A percentile compares a stretch with the other conserved stretches of the same genome.
phyloP scores from a whole-genome alignment of 23 tunicate genomes.

The Corella eumyota region DNA sequence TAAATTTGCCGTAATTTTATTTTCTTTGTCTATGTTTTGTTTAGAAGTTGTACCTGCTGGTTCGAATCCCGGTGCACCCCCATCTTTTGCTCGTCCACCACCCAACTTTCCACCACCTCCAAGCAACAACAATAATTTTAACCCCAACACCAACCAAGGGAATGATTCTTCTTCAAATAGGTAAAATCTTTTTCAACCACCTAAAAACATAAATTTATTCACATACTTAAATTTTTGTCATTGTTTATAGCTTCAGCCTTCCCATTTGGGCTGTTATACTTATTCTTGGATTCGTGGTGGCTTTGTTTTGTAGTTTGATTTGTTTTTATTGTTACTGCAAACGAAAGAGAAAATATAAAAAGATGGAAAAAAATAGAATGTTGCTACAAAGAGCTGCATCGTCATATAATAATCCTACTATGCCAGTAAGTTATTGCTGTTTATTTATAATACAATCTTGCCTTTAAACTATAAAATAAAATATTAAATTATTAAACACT shows the following conservation, averaged over 20 bases:
- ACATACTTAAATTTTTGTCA: too few species aligned
- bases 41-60: neutral
- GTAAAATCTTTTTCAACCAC: too few species aligned
- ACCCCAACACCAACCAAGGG: too few species aligned
- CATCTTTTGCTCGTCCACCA: neutral
- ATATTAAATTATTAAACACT: too few species aligned
- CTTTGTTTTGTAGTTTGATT: constrained; percentile 28
- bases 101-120: constrained; percentile 4
- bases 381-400: constrained; percentile 29
- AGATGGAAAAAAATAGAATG: constrained; percentile 40
- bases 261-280: constrained; percentile 85
- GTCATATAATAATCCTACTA: constrained; percentile 1
- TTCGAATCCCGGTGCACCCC: neutral
- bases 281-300: constrained; percentile 49
- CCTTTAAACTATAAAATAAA: too few species aligned
- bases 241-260: too few species aligned
- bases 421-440: neutral
- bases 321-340: constrained; percentile 46
- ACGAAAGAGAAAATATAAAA: constrained; percentile 40
- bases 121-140: neutral
- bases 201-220: too few species aligned
- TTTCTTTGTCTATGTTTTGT: neutral
- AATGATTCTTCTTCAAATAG: too few species aligned
- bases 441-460: too few species aligned
- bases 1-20: too few species aligned